phyloP scores from a whole-genome alignment of 2,113 vertebrate genomes.

The Dendrocopos noguchii region DNA sequence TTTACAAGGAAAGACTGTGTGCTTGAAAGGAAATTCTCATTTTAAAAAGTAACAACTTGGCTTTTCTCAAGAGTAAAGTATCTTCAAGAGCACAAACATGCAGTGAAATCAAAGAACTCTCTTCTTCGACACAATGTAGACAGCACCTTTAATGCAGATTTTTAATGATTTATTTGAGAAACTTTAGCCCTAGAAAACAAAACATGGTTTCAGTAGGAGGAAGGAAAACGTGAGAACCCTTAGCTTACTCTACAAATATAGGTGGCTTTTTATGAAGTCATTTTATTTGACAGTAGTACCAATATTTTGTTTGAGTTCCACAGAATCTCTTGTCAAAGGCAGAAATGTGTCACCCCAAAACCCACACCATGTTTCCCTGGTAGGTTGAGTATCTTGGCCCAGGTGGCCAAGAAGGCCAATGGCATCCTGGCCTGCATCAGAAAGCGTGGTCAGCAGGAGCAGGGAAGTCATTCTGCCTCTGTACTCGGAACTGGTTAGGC shows the following conservation, averaged over 20 bases:
- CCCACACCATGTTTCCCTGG: neutral
- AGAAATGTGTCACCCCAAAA: neutral
- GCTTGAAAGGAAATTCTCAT: slow-evolving; percentile 5
- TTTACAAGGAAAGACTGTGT: slow-evolving; percentile 28
- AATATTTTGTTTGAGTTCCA: neutral
- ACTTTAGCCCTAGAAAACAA: neutral
- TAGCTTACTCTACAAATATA: neutral
- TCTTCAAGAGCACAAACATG: slow-evolving; percentile 22
- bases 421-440: no score
- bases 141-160: slow-evolving; percentile 7
- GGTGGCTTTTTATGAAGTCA: neutral
- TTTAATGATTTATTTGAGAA: slow-evolving; percentile 28
- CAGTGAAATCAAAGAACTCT: slow-evolving; percentile 26
- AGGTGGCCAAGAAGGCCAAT: no score
- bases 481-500: no score
- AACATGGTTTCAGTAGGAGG: neutral
- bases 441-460: no score
- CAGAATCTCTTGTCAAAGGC: neutral
- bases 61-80: slow-evolving; percentile 35
- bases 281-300: neutral
- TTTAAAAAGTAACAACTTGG: slow-evolving; percentile 46
- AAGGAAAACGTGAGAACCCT: neutral
- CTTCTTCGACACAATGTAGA: neutral
- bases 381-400: neutral
- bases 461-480: no score